These are phyloP conservation scores for Eurystomus glaucurus DNA, from an alignment of 2,797 vertebrate genomes.

Conservation along the genomic window DNA sequence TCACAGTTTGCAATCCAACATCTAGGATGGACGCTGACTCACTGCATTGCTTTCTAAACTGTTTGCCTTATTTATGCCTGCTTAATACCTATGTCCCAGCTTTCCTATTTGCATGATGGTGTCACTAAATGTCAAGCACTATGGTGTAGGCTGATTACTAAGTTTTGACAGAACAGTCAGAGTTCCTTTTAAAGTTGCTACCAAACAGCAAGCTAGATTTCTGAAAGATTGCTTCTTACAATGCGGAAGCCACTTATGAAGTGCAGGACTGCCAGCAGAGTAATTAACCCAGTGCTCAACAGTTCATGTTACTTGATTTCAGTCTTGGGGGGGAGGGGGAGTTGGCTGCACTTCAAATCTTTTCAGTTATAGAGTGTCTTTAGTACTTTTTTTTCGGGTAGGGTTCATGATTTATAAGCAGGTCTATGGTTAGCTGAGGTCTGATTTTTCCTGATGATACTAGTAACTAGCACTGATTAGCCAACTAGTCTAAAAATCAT, in stretches of 20 bases:
- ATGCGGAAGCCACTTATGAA: neutral
- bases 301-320: neutral
- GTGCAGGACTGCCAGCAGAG: constrained; percentile 8
- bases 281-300: neutral
- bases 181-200: constrained; percentile 7
- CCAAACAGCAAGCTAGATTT: constrained; percentile 4
- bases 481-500: neutral
- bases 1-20: neutral
- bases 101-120: neutral
- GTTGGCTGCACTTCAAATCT: neutral
- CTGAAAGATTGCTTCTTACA: neutral
- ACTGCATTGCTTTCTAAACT: neutral
- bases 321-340: fast-evolving
- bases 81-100: neutral
- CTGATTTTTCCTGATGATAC: neutral
- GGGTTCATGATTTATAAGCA: neutral
- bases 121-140: neutral
- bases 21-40: neutral
- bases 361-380: neutral
- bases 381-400: neutral
- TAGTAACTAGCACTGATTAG: neutral
- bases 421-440: neutral
- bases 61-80: neutral
- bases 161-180: neutral
- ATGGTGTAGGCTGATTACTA: neutral